phyloP scores from a whole-genome alignment of 2,797 vertebrate genomes.

The Vultur gryphus region DNA sequence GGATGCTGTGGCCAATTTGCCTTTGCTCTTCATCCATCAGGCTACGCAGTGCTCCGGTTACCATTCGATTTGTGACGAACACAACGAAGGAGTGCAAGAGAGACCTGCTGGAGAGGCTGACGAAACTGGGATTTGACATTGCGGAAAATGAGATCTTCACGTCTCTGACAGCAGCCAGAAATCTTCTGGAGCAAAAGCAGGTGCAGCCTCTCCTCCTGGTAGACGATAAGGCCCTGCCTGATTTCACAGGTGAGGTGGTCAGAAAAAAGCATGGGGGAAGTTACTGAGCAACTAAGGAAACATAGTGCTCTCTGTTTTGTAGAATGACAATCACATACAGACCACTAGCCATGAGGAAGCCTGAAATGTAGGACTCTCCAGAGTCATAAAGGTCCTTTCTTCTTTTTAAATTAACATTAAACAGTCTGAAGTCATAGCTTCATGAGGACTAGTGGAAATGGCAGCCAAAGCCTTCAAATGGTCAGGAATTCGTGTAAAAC shows the following conservation, averaged over 20 bases:
- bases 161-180: conserved; percentile 90
- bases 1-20: not conserved
- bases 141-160: conserved; percentile 93
- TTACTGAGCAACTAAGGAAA: not conserved
- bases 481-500: not conserved
- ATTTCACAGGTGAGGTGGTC: conserved; percentile 83
- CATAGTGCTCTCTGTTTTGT: accelerated
- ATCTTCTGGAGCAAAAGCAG: conserved; percentile 83
- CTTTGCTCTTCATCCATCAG: conserved; percentile 62
- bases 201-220: conserved; percentile 88
- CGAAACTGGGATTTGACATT: conserved; percentile 84
- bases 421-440: not conserved
- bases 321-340: accelerated
- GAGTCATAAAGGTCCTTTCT: not conserved
- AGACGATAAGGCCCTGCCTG: conserved; percentile 86
- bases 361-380: not conserved
- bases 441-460: not conserved
- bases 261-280: too few relatives aligned
- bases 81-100: conserved; percentile 94
- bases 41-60: conserved; percentile 79
- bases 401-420: not conserved
- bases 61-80: conserved; percentile 93
- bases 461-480: not conserved
- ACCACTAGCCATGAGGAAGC: not conserved
- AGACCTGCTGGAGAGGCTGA: conserved; percentile 83